These are phyloP conservation scores for Epinotia ramella DNA, from an alignment of 2,888 invertebrate genomes.

Conservation along the genomic window DNA sequence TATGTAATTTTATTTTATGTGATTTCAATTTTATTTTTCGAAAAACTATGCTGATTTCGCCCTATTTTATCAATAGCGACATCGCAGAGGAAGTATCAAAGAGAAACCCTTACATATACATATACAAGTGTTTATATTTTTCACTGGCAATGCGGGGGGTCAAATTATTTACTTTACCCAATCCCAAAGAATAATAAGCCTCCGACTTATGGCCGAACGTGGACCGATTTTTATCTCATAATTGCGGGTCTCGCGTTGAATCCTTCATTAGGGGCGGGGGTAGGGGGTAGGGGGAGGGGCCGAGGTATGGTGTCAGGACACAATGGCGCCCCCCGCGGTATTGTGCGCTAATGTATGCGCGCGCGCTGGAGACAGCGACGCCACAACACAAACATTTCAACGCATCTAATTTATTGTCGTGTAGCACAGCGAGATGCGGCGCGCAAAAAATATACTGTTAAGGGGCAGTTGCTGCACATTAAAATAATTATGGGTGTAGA, in stretches of 20 bases:
- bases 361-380: conserved; percentile 70
- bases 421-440: conserved; percentile 64
- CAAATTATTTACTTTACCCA: conserved; percentile 42
- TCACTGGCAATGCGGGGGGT: conserved; percentile 40
- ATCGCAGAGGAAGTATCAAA: neutral
- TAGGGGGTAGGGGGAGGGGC: conserved; percentile 48
- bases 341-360: conserved; percentile 78
- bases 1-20: too few relatives aligned
- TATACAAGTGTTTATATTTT: neutral
- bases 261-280: conserved; percentile 74
- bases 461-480: conserved; percentile 57
- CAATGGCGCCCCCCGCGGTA: conserved; percentile 51
- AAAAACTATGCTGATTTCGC: too few relatives aligned
- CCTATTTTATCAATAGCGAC: too few relatives aligned
- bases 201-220: conserved; percentile 56
- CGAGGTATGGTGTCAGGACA: conserved; percentile 47
- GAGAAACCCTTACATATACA: neutral
- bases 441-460: conserved; percentile 78
- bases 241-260: conserved; percentile 76
- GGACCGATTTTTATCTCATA: conserved; percentile 77
- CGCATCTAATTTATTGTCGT: conserved; percentile 82
- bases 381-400: conserved; percentile 83
- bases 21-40: too few relatives aligned
- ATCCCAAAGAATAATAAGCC: conserved; percentile 36
- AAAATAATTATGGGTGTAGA: neutral